phyloP scores from a whole-genome alignment of 2,888 invertebrate genomes.

The Tenthredo distinguenda region DNA sequence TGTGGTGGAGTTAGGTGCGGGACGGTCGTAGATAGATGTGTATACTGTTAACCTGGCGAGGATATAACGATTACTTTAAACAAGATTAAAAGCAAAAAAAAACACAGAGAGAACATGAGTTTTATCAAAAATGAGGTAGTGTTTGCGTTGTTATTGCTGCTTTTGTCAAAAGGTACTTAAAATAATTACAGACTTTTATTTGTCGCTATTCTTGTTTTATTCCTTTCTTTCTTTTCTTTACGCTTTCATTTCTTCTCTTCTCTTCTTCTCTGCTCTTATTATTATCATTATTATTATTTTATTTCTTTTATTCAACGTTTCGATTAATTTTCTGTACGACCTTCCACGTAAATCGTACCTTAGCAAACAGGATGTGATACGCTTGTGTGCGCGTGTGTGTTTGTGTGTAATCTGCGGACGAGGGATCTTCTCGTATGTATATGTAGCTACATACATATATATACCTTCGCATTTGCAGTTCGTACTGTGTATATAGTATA shows the following conservation, averaged over 20 bases:
- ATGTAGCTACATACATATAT: not conserved
- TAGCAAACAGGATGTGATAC: conserved; percentile 7
- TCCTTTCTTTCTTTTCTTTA: not conserved
- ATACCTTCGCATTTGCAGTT: not conserved
- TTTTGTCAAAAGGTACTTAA: conserved; percentile 27
- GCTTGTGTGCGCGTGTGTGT: not conserved
- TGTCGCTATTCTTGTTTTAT: not conserved
- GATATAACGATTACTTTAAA: conserved; percentile 34
- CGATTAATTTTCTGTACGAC: not conserved
- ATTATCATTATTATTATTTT: not conserved
- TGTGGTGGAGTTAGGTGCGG: conserved; percentile 61
- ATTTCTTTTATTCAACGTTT: conserved; percentile 4
- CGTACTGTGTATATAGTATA: not conserved
- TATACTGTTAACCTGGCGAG: not conserved
- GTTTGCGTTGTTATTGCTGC: conserved; percentile 18
- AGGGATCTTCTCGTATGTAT: not conserved
- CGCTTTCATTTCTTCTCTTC: not conserved
- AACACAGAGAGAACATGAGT: not conserved
- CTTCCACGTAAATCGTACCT: not conserved
- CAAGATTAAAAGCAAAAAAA: not conserved
- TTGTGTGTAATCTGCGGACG: not conserved
- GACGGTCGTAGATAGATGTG: conserved; percentile 45
- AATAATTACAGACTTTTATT: not conserved
- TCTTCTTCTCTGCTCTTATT: not conserved
- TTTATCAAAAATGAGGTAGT: conserved; percentile 8